Base-by-base conservation (phyloP, 2,797 vertebrate species). In the Argya squamiceps region DNA sequence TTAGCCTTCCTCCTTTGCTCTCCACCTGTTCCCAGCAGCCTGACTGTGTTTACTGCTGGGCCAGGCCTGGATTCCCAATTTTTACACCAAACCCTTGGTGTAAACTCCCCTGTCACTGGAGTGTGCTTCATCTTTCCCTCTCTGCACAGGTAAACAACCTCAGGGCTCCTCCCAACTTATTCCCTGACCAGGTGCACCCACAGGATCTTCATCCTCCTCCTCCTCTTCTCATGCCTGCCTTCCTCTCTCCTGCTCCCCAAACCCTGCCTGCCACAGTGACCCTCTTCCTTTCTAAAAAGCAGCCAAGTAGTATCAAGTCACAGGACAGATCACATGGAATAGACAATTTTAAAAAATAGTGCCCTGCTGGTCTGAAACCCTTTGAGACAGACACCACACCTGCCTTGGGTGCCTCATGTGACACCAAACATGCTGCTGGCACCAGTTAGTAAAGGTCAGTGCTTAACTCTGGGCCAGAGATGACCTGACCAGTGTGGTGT, bases 361-460 rank as follows among this genome's bases (percentile, higher is more conserved):
- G 43, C 20, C 85, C 78, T 89, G 46, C 74, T 43, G 82, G 71
- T 9, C 63, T 73, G 67, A 84, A 87, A 79, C 23, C 41, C 50
- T 69, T 39, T 30, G 70, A 82, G 87, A 73, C 58, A 78, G 53
- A 58, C 43, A 29, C 59, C 39, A 69, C 84, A 84, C 75, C 78
- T 92, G 93, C 69, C 73, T 81, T 92, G 50, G 60, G 56, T 86
- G 80, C 88, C 88, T 88, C 9, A 34, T 84, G 58, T 88, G 86
- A 86, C 77, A 68, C 84, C 77, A 88, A 41, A 85, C 11, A 2
- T 74, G 85, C 73, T 90, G 59, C 88, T 93, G 83, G 80, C 88
- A 81, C 64, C 74, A 18, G 15, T 58, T 71, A 34, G 21, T 90
- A 91, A 93, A 96, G 84, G 80, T 95, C 88, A 87, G 41, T 46